Evolutionary conservation across 2,797 vertebrate species (phyloP).

Genomic region (Sebastes trivittatus): DNA sequence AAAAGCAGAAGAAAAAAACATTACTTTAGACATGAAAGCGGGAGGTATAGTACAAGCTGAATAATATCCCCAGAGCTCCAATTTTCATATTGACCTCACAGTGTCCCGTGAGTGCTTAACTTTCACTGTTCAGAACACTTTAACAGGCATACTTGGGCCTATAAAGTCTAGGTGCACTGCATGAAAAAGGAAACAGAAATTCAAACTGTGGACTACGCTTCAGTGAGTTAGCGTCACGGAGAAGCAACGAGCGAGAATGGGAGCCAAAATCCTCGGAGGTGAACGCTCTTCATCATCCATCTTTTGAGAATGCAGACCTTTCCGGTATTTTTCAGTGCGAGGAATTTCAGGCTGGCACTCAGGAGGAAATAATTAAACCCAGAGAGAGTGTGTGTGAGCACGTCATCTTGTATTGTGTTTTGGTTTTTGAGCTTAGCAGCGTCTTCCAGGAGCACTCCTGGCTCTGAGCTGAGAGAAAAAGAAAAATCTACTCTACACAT

Average conservation of each 20-base stretch:
- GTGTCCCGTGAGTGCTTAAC: constrained; percentile 32
- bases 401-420: constrained; percentile 38
- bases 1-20: constrained; percentile 52
- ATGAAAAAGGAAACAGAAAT: constrained; percentile 55
- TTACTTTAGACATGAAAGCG: constrained; percentile 45
- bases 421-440: constrained; percentile 34
- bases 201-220: constrained; percentile 32
- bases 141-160: constrained; percentile 55
- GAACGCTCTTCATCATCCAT: constrained; percentile 35
- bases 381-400: constrained; percentile 16
- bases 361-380: constrained; percentile 72
- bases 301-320: constrained; percentile 31
- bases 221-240: constrained; percentile 3
- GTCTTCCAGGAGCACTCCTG: constrained; percentile 48
- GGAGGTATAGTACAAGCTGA: constrained; percentile 27
- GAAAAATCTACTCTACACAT: constrained; percentile 15
- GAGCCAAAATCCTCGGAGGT: constrained; percentile 11
- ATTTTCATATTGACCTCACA: constrained; percentile 71
- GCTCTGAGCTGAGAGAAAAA: constrained; percentile 20
- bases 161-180: constrained; percentile 52
- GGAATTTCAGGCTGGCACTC: constrained; percentile 59
- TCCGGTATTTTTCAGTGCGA: constrained; percentile 30
- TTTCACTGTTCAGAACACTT: constrained; percentile 47
- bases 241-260: neutral
- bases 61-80: constrained; percentile 58